Conservation (phyloP, 2,113 vertebrate genomes). For the Lamprologus ornatipinnis region DNA sequence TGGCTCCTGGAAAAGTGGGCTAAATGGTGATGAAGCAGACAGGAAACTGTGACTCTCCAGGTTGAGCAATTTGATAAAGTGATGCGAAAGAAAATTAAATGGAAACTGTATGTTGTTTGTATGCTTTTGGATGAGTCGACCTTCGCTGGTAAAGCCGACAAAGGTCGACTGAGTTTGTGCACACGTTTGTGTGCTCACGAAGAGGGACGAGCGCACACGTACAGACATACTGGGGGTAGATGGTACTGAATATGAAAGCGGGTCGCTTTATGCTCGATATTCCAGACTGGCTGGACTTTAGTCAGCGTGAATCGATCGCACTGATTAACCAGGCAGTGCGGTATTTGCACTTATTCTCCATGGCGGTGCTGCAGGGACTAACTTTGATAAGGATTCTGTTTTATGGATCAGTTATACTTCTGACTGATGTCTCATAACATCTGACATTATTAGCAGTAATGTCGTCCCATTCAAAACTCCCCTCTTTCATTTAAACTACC, state of each 20-base stretch:
- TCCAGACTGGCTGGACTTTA: constrained; percentile 29
- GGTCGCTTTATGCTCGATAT: constrained; percentile 28
- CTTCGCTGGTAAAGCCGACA: neutral
- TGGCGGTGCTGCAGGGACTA: neutral
- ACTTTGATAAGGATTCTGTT: neutral
- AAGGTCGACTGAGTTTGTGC: neutral
- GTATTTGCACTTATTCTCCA: neutral
- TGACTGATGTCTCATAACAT: neutral
- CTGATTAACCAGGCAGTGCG: neutral
- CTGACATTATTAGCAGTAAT: neutral
- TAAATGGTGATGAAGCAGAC: constrained; percentile 32
- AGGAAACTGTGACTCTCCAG: constrained; percentile 9
- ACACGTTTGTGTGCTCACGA: neutral
- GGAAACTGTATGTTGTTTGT: neutral
- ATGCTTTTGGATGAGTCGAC: neutral
- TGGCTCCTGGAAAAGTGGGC: constrained; percentile 3
- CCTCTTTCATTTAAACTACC: neutral
- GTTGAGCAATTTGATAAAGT: constrained; percentile 7
- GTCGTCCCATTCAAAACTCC: neutral
- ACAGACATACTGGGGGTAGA: neutral
- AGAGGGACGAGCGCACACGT: neutral
- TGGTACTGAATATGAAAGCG: neutral
- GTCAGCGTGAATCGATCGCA: neutral
- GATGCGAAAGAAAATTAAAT: neutral
- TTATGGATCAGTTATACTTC: neutral